Conservation (phyloP, 2,797 vertebrate species). For the Muscicapa striata region DNA sequence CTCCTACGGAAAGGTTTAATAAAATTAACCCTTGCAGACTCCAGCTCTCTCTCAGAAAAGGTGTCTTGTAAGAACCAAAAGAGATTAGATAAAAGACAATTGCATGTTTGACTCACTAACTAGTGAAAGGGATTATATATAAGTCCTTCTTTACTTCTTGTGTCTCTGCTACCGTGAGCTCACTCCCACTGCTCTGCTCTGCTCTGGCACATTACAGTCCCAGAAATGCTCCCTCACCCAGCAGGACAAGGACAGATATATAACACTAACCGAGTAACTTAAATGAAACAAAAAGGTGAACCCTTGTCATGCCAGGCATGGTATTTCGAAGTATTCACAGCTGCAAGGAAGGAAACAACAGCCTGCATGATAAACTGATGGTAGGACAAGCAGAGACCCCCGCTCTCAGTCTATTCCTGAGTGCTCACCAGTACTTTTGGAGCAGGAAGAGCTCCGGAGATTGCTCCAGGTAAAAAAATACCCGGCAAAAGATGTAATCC, state of each 20-base stretch:
- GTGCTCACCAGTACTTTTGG: not conserved
- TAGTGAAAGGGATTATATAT: not conserved
- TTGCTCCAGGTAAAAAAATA: not conserved
- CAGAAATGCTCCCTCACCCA: not conserved
- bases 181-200: fast-evolving
- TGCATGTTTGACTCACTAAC: fast-evolving
- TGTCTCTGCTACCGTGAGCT: fast-evolving
- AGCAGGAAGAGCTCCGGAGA: not conserved
- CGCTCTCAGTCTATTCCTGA: not conserved
- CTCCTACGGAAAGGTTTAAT: not conserved
- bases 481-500: fast-evolving
- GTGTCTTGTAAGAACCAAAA: not conserved
- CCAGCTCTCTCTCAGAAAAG: not conserved
- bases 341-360: not conserved
- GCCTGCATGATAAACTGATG: not conserved
- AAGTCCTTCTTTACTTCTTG: not conserved
- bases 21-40: not conserved
- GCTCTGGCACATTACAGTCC: fast-evolving
- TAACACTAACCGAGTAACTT: not conserved
- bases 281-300: not conserved
- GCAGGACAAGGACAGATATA: not conserved
- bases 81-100: not conserved
- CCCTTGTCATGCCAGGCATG: not conserved
- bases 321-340: not conserved
- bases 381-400: not conserved